Evolutionary conservation across 2,888 invertebrate species (phyloP), one percentile per base, ranked within the genome.

Genomic region (Phengaris alcon): DNA sequence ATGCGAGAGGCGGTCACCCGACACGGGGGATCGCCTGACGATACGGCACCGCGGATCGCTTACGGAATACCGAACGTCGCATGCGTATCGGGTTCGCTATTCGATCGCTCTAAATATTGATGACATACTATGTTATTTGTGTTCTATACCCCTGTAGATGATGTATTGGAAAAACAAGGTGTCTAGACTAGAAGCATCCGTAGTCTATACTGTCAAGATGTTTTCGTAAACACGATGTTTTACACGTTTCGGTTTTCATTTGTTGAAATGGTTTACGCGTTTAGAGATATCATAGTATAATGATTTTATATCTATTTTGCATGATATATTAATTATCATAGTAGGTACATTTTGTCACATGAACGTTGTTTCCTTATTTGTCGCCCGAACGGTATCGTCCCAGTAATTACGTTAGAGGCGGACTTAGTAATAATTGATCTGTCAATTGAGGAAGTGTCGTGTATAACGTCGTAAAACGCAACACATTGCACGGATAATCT

Each of bases 1-100:
- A 90, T 91, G 90, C 89, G 90, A 90, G 91, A 91, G 86, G 82
- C 84, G 91, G 89, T 84, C 85, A 89, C 83, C 83, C 82, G 85
- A 90, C 84, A 87, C 87, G 82, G 72, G 83, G 82, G 88, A 88
- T 90, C 89, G 83, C 79, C 84, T 35, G 87, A 87, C 90, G 90
- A 91, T 91, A 91, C 89, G 81, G 89, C 89, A 90, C 91, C 79
- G 78, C 90, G 89, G 83, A 84, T 84, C 81, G 83, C 87, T 89
- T 89, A 90, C 91, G 88, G 91, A 89, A 90, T 87, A 87, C 85
- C 48, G 48, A 48, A 6, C 86, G 84, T 88, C 89, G 90, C 90
- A 89, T 87, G 90, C 89, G 83, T 92, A 88, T 90, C 91, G 81
- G 82, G 85, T 88, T 86, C 80, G 80, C 89, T 85, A 81, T 80